These are phyloP conservation scores for Ochropleura leucogaster DNA, from an alignment of 2,888 invertebrate species.

Conservation along the genomic window DNA sequence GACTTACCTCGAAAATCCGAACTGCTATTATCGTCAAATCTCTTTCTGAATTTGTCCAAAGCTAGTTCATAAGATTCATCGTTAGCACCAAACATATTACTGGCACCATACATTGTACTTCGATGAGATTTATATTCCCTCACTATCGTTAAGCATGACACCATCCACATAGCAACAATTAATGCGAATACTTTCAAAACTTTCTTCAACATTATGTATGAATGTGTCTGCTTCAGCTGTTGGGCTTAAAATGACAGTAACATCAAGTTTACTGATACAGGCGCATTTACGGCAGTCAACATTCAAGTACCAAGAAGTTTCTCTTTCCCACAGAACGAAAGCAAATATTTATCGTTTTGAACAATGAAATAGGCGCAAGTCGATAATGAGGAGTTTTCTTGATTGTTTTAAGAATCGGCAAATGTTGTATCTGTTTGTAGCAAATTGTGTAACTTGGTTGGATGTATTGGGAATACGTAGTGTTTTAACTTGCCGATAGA, in stretches of 20 bases:
- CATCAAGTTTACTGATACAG: background rate
- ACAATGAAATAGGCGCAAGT: slow-evolving; percentile 67
- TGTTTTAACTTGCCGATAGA: no score
- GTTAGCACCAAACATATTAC: slow-evolving; percentile 19
- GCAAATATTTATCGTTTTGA: slow-evolving; percentile 70
- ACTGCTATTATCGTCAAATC: slow-evolving; percentile 49
- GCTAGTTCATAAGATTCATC: slow-evolving; percentile 62
- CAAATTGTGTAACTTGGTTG: background rate
- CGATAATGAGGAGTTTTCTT: slow-evolving; percentile 52
- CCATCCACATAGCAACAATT: slow-evolving; percentile 72
- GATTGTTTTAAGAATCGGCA: slow-evolving; percentile 25
- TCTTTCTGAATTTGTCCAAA: slow-evolving; percentile 63
- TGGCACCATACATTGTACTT: slow-evolving; percentile 8
- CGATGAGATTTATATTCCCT: slow-evolving; percentile 63
- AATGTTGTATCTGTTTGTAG: slow-evolving; percentile 7
- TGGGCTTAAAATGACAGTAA: slow-evolving; percentile 22
- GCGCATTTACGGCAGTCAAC: slow-evolving; percentile 60
- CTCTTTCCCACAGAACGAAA: slow-evolving; percentile 67
- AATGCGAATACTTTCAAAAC: slow-evolving; percentile 63
- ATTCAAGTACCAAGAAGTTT: slow-evolving; percentile 65
- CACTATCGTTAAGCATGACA: slow-evolving; percentile 71
- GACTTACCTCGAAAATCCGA: slow-evolving; percentile 67
- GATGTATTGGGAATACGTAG: no score
- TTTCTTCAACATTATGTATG: slow-evolving; percentile 54
- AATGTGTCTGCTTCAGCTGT: slow-evolving; percentile 15